Evolutionary conservation across 1,140 invertebrate species (phyloP), one percentile per base, ranked within the genome.

Genomic region (Drosophila pallidifrons): DNA sequence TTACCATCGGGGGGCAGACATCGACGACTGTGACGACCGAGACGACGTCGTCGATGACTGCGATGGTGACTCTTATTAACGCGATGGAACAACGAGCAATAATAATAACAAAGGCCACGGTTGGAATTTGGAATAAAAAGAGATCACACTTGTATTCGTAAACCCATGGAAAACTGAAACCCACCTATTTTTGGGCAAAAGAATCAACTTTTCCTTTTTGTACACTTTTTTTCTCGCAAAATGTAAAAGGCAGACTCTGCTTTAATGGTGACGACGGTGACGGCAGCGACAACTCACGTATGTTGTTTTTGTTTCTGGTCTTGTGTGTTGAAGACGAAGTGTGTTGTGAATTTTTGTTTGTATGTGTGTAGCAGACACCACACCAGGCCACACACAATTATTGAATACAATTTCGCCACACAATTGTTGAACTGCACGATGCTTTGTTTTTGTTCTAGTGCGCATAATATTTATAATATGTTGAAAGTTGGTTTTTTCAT

Each of bases 241-340:
- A 70, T 64, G 79, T 75, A 65, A 70, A 65, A 78, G 75, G 59
- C 65, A 78, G 60, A 71, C 55, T 65, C 74, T 60, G 71, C 65
- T 68, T 55, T 55, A 75, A 69, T 74, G 71, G 65, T 63, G 75
- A 86, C 70, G 82, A 86, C 70, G 82, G 82, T 77, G 75, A 86
- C 74, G 78, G 78, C 82, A 83, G 77, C 81, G 81, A 83, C 79
- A 81, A 80, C 81, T 85, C 81, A 85, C 81, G 77, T 82, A 79
- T 79, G 77, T 85, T 83, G 82, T 83, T 85, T 81, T 85, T 85
- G 81, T 75, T 75, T 70, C 67, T 65, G 59, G 52, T 71, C 52
- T 75, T 75, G 67, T 70, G 45, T 75, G 46, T 70, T 70, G 20
- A 64, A 75, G 52, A 38, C 58, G 85, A 70, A 71, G 52, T 78